A percentile compares a stretch with the other conserved stretches of the same genome.
Evolutionary conservation across 2,888 invertebrate species (phyloP).

Genomic region (Tineola bisselliella): DNA sequence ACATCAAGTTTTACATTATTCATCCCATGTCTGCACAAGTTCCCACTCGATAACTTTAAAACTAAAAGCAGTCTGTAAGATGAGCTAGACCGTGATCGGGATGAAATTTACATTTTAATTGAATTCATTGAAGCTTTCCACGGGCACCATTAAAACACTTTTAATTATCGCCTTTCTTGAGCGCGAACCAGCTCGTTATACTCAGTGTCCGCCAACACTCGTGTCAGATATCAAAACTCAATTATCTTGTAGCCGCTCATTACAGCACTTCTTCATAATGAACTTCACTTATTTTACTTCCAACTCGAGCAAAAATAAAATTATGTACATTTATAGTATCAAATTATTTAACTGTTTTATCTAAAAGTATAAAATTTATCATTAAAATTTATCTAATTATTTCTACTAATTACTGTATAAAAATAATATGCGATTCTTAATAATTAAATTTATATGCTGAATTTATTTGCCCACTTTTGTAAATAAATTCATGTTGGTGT

Average conservation of each 20-base stretch:
- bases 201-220: constrained; percentile 13
- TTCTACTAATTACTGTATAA: no score
- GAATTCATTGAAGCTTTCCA: constrained; percentile 28
- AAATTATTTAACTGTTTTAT: no score
- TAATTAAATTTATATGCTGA: no score
- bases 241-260: constrained; percentile 16
- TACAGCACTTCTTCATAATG: constrained; percentile 3
- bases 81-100: constrained; percentile 18
- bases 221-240: constrained; percentile 17
- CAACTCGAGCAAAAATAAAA: no score
- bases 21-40: constrained; percentile 8
- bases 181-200: constrained; percentile 15
- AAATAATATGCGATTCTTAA: no score
- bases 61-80: constrained; percentile 16
- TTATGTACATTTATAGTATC: no score
- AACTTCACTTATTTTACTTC: background rate
- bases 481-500: no score
- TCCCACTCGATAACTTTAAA: constrained; percentile 13
- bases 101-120: constrained; percentile 49
- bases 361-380: no score
- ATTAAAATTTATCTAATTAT: no score
- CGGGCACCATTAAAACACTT: constrained; percentile 24
- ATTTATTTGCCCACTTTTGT: no score
- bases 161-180: constrained; percentile 23
- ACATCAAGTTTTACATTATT: constrained; percentile 5